phyloP scores from a whole-genome alignment of 2,113 vertebrate genomes.

The Emydura subglobosa region DNA sequence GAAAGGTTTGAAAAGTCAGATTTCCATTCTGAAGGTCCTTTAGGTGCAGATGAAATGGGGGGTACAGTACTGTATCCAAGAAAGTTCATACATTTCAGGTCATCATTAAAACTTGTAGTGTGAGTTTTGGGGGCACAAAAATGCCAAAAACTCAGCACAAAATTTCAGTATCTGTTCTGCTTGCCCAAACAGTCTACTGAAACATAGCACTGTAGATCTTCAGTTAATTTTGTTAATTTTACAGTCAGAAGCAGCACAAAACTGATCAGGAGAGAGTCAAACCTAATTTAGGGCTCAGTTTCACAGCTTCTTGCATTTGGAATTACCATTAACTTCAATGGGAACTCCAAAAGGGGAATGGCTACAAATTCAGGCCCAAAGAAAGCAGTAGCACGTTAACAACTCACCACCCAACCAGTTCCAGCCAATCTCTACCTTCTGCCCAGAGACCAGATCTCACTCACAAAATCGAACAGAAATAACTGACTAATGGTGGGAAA shows the following conservation, averaged over 20 bases:
- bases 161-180: not conserved
- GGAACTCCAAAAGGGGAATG: constrained; percentile 49
- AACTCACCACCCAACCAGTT: not conserved
- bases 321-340: not conserved
- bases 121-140: constrained; percentile 24
- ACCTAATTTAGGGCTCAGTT: constrained; percentile 19
- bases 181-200: not conserved
- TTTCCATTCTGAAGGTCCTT: not conserved
- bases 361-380: constrained; percentile 49
- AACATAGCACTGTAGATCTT: not conserved
- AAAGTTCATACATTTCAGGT: constrained; percentile 36
- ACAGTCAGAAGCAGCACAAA: constrained; percentile 5
- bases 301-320: constrained; percentile 44
- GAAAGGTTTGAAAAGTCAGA: not conserved
- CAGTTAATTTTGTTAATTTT: not conserved
- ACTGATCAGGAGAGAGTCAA: not conserved
- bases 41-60: not conserved
- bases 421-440: constrained; percentile 5
- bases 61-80: not conserved
- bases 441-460: not conserved
- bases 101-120: constrained; percentile 5
- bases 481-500: not conserved
- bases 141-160: not conserved
- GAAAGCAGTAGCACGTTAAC: constrained; percentile 23
- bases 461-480: not conserved